Evolutionary conservation across 1,140 invertebrate genomes (phyloP), one percentile per base, ranked within the genome.

Genomic region (Lutraria rhynchaena): DNA sequence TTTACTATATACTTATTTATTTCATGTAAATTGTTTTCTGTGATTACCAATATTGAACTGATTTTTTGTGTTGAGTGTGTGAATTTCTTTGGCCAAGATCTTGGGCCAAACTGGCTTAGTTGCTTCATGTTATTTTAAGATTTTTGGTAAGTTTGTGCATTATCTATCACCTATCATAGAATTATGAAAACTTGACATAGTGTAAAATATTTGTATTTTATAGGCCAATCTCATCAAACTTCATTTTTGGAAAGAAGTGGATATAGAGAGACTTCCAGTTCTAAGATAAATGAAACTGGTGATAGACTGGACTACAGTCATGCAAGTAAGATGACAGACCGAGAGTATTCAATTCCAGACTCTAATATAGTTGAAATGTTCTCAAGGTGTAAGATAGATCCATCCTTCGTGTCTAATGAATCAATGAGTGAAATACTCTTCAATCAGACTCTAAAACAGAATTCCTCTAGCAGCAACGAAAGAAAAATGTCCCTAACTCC

Each of bases 361-460:
- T 67, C 65, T 19, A 77, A 77, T 29, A 41, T 77, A 29, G 60
- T 77, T 9, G 75, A 77, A 58, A 77, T 77, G 75, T 77, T 77
- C 61, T 63, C 75, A 27, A 58, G 61, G 1, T 65, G 58, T 44
- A 77, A 67, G 41, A n/a, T 61, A 15, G 75, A 77, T 46, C 75
- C 75, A 51, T 77, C 75, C 7, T 77, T 53, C 57, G 61, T 77
- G 5, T 77, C 75, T 7, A 27, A 65, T 44, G 29, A 37, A 41
- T 77, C 75, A 4, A 67, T 77, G 13, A 55, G 61, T 65, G 75
- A 77, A 17, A 60, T 58, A 51, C 53, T 77, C 17, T 67, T 65
- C 31, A 58, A 77, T 29, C 75, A 77, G 35, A 67, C 73, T 0
- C 17, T 57, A 11, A 60, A 60, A 49, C 73, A 61, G 24, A 49